These are phyloP conservation scores for Eriosoma lanigerum DNA, from an alignment of 1,140 invertebrate species.

Conservation along the genomic window DNA sequence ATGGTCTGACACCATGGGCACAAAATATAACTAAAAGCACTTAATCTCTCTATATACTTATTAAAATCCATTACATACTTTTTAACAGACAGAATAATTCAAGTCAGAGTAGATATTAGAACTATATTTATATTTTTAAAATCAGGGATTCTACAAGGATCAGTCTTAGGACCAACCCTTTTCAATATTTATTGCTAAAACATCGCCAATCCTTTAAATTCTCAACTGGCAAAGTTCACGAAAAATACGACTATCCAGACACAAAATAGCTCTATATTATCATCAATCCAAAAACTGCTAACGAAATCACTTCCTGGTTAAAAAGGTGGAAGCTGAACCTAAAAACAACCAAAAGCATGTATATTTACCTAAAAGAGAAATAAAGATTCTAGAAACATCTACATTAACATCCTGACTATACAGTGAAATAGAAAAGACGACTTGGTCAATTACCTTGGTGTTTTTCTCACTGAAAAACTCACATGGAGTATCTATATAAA, in stretches of 20 bases:
- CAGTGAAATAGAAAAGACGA: not conserved
- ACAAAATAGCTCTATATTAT: not conserved
- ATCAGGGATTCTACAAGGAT: constrained; percentile 52
- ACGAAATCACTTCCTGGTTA: not conserved
- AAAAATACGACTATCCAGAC: constrained; percentile 8
- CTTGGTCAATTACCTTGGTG: not conserved
- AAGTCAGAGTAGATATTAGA: constrained; percentile 20
- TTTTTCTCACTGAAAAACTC: not conserved
- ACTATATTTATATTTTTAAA: not conserved
- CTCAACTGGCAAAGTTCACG: constrained; percentile 6
- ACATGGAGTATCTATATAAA: not conserved
- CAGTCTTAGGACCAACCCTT: constrained; percentile 31
- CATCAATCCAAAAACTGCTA: constrained; percentile 17
- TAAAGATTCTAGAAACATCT: not conserved
- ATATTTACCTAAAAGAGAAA: constrained; percentile 9
- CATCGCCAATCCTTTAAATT: constrained; percentile 7
- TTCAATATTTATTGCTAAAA: constrained; percentile 35
- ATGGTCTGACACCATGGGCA: constrained; percentile 57
- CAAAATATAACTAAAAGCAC: constrained; percentile 56
- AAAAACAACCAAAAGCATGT: not conserved
- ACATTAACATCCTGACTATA: not conserved
- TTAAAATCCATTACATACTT: constrained; percentile 42
- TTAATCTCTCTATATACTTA: constrained; percentile 18
- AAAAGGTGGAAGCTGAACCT: constrained; percentile 20
- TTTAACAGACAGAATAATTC: constrained; percentile 23